Conservation (phyloP, 2,113 vertebrate genomes). For the Mungos mungo region DNA sequence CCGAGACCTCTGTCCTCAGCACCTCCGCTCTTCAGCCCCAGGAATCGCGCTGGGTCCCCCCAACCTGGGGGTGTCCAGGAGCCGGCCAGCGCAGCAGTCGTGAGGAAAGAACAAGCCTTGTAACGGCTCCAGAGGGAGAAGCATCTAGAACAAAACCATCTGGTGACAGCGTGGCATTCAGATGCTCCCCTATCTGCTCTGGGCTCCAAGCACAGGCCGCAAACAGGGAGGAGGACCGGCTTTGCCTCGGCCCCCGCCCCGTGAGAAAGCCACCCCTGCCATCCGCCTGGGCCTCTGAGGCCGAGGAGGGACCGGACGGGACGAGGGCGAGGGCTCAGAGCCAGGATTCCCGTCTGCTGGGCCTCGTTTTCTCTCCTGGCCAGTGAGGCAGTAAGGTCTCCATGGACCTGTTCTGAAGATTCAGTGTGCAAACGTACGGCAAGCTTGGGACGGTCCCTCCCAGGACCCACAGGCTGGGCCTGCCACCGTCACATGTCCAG, state of each 20-base stretch:
- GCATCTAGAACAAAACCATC: not conserved
- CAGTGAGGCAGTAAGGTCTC: not conserved
- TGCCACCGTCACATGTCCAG: not conserved
- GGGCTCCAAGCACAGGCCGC: not conserved
- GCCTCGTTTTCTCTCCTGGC: not conserved
- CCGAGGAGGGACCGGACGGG: not conserved
- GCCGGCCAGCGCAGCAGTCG: not conserved
- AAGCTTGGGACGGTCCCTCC: rapidly evolving
- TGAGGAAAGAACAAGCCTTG: not conserved
- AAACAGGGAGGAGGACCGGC: rapidly evolving
- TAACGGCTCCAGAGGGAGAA: not conserved
- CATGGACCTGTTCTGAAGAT: not conserved
- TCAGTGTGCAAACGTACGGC: not conserved
- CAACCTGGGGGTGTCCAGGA: not conserved
- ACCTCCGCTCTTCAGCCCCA: not conserved
- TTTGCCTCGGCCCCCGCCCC: not conserved
- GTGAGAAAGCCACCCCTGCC: not conserved
- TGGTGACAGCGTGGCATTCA: not conserved
- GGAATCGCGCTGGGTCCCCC: not conserved
- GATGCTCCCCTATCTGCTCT: not conserved
- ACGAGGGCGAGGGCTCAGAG: not conserved
- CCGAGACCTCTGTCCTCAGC: not conserved
- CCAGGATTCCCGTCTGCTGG: rapidly evolving
- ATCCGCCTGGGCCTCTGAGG: not conserved
- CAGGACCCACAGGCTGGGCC: not conserved